phyloP scores from a whole-genome alignment of 2,888 invertebrate genomes.

The Scrobipalpa atriplicella region DNA sequence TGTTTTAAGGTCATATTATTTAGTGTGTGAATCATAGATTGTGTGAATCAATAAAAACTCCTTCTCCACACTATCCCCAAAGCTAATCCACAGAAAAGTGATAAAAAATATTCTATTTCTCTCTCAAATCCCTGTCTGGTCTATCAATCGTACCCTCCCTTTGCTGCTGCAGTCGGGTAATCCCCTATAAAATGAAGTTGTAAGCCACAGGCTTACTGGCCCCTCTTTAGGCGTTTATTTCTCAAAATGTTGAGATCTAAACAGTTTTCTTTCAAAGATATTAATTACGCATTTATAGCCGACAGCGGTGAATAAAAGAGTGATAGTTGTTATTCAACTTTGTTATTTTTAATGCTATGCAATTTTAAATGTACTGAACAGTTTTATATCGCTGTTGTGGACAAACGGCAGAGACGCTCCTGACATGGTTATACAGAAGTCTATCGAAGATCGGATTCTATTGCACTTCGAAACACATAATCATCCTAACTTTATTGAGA shows the following conservation, averaged over 20 bases:
- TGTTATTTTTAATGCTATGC: too few species aligned
- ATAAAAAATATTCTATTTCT: slow-evolving; percentile 28
- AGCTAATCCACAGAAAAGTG: slow-evolving; percentile 18
- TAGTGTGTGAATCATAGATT: too few species aligned
- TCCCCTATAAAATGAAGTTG: slow-evolving; percentile 6
- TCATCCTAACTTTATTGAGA: too few species aligned
- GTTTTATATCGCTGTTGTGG: too few species aligned
- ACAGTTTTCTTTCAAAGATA: background rate
- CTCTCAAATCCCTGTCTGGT: slow-evolving; percentile 16
- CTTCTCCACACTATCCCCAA: background rate
- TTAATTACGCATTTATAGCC: background rate
- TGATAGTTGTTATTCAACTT: too few species aligned
- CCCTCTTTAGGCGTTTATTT: slow-evolving; percentile 6
- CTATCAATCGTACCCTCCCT: slow-evolving; percentile 17
- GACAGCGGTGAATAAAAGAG: background rate
- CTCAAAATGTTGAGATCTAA: background rate
- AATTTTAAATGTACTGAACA: too few species aligned
- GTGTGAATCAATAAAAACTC: background rate
- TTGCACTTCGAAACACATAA: too few species aligned
- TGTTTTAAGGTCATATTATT: too few species aligned
- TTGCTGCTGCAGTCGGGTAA: background rate
- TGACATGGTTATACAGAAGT: too few species aligned
- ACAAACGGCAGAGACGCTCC: too few species aligned
- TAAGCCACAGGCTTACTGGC: slow-evolving; percentile 12
- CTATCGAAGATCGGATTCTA: too few species aligned